Conservation (phyloP, 1,140 invertebrate genomes). For the Drosophila subpulchrella region DNA sequence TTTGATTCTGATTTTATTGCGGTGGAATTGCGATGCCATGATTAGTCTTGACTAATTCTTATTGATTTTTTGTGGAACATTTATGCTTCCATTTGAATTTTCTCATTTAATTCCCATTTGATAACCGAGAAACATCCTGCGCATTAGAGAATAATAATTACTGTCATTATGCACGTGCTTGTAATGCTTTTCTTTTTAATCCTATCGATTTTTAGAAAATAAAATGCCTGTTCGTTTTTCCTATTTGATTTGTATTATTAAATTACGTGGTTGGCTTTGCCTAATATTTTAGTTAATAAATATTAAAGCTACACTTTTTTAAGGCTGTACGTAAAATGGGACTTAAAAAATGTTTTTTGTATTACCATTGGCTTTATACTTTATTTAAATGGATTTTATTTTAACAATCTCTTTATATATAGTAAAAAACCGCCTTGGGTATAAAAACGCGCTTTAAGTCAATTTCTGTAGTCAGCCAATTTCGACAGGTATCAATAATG, state of each 20-base stretch:
- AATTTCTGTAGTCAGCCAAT: conserved; percentile 10
- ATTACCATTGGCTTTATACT: too few species aligned
- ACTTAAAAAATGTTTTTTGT: too few species aligned
- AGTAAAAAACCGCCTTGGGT: neutral
- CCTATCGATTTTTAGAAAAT: neutral
- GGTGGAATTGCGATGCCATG: conserved; percentile 5
- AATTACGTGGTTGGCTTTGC: too few species aligned
- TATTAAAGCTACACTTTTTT: too few species aligned
- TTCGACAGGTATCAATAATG: conserved; percentile 33
- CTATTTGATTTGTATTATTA: neutral
- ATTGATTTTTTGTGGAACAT: neutral
- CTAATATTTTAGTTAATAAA: too few species aligned
- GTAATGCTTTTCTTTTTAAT: neutral
- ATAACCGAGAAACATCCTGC: neutral
- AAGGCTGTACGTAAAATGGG: too few species aligned
- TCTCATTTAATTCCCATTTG: neutral
- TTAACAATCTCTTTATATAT: neutral
- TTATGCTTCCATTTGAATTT: neutral
- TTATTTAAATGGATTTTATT: too few species aligned
- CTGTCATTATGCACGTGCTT: neutral
- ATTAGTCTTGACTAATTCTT: conserved; percentile 17
- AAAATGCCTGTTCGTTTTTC: neutral
- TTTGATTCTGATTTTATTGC: conserved; percentile 15
- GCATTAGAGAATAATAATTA: neutral
- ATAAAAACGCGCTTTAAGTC: conserved; percentile 3